Evolutionary conservation across 2,113 vertebrate genomes (phyloP).

Genomic region (Myrmecobius fasciatus): DNA sequence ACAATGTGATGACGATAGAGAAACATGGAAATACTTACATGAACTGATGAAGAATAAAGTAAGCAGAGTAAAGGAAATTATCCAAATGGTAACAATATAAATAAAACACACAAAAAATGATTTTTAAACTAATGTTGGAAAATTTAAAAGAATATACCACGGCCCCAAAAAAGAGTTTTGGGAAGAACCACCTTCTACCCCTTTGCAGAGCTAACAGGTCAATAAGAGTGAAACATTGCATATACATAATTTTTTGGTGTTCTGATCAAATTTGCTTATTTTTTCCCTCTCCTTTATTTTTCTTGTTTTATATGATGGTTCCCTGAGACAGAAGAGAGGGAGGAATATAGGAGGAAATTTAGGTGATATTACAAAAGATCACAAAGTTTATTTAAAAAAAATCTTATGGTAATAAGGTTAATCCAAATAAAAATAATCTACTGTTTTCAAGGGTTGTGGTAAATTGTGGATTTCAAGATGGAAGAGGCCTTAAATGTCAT

Average conservation of each 20-base stretch:
- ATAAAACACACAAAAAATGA: not conserved
- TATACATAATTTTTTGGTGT: too few species aligned
- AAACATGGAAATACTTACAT: not conserved
- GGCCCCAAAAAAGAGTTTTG: not conserved
- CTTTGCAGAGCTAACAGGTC: too few species aligned
- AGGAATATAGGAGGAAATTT: too few species aligned
- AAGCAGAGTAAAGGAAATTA: not conserved
- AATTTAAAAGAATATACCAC: not conserved
- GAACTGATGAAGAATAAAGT: not conserved
- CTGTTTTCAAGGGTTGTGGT: too few species aligned
- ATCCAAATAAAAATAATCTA: too few species aligned
- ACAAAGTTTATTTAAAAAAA: too few species aligned
- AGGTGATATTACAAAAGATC: not conserved
- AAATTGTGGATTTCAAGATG: too few species aligned
- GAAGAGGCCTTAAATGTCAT: not conserved
- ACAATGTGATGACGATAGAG: not conserved
- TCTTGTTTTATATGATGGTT: not conserved
- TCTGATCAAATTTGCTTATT: not conserved
- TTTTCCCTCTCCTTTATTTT: not conserved
- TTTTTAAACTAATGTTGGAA: not conserved
- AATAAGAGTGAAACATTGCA: not conserved
- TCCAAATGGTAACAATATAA: not conserved
- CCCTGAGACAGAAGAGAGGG: not conserved
- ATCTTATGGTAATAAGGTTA: too few species aligned
- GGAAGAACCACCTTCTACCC: too few species aligned